Conservation (phyloP, 2,797 vertebrate species). For the Moxostoma hubbsi region DNA sequence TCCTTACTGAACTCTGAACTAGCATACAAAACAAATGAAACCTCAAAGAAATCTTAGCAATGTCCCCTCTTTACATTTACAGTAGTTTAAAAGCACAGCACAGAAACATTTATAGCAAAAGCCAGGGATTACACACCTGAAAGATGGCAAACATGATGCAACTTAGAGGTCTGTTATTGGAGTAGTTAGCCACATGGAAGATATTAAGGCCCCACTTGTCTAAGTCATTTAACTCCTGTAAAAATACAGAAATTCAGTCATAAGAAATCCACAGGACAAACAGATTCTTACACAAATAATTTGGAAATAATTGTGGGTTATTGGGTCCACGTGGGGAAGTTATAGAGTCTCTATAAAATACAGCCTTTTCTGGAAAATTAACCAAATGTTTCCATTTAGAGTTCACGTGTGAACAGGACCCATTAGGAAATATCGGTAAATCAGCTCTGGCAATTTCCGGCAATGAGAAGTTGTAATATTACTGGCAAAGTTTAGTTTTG, state of each 20-base stretch:
- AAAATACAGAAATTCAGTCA: constrained; percentile 23
- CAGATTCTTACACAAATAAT: neutral
- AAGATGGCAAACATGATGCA: constrained; percentile 93
- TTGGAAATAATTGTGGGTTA: neutral
- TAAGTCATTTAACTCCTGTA: constrained; percentile 89
- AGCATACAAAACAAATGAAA: neutral
- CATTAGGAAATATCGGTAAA: too few species aligned
- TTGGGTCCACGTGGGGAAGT: neutral
- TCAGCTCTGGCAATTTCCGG: too few species aligned
- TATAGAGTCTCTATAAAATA: neutral
- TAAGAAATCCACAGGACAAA: neutral
- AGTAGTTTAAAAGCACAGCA: neutral
- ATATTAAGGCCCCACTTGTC: constrained; percentile 98
- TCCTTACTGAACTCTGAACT: neutral
- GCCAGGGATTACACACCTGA: constrained; percentile 75
- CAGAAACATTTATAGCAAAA: constrained; percentile 1
- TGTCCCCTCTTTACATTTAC: neutral
- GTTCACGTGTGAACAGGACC: too few species aligned
- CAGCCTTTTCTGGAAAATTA: too few species aligned
- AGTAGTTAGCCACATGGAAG: constrained; percentile 89
- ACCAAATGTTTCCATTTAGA: too few species aligned
- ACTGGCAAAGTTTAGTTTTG: too few species aligned
- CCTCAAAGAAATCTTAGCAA: neutral
- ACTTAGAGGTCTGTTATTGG: constrained; percentile 90
- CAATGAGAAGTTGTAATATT: too few species aligned